Conservation (phyloP, 2,888 invertebrate genomes). For the Steinernema scapterisci region DNA sequence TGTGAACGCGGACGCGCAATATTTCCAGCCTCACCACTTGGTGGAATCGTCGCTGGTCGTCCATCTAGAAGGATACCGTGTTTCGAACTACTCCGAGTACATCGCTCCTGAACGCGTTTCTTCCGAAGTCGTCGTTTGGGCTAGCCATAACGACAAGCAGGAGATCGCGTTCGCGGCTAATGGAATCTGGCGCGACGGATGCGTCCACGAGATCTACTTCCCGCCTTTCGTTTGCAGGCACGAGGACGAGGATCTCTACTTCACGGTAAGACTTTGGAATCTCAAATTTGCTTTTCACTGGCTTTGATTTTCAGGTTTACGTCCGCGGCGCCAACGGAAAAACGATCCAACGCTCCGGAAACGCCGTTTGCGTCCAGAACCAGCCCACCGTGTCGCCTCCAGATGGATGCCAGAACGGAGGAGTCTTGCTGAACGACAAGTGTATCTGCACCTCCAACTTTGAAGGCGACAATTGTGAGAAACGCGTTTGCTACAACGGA, state of each 20-base stretch:
- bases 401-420: conserved; percentile 56
- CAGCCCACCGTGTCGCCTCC: conserved; percentile 47
- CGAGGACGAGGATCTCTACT: conserved; percentile 53
- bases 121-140: conserved; percentile 49
- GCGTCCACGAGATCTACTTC: conserved; percentile 20
- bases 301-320: conserved; percentile 37
- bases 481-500: conserved; percentile 51
- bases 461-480: conserved; percentile 52
- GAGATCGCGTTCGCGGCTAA: conserved; percentile 21
- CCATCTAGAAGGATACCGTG: conserved; percentile 7
- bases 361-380: conserved; percentile 48
- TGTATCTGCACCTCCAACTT: conserved; percentile 55
- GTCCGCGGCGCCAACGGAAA: conserved; percentile 48
- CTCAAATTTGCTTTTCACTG: neutral
- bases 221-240: conserved; percentile 36
- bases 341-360: conserved; percentile 57
- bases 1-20: conserved; percentile 22
- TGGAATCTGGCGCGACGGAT: conserved; percentile 28
- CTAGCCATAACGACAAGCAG: conserved; percentile 43
- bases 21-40: conserved; percentile 26
- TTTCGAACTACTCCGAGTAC: conserved; percentile 37
- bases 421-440: conserved; percentile 51
- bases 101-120: conserved; percentile 43
- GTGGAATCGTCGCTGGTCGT: conserved; percentile 1
- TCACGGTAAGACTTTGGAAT: conserved; percentile 47